Base-by-base conservation (phyloP, 2,113 vertebrate genomes). In the Thunnus thynnus region DNA sequence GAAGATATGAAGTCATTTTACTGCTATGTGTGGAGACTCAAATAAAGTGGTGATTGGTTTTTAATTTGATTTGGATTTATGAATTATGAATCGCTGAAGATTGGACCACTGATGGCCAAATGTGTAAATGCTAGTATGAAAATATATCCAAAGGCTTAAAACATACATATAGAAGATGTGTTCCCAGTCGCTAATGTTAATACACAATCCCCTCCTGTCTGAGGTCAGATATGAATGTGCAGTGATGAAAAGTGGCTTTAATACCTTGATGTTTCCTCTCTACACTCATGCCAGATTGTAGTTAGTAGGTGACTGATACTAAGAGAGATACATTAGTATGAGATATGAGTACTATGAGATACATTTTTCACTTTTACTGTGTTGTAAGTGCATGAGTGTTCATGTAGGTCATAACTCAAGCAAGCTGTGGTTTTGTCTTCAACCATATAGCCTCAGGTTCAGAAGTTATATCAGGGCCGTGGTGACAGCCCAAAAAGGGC, bases 21-120 rank as follows among this genome's bases (percentile, higher is more conserved):
- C 46, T 30, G 6, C 9, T 22, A 1, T 54, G 8, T 66, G 56
- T 64, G 6, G 5, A 73, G 44, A 63, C 66, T 36, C 9, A 63
- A 81, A 81, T 68, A 72, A 78, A 56, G 30, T 62, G 25, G 51
- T 66, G 0, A 16, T n/a, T 57, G 4, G 13, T 6, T 58, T 58
- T 52, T 2, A 5, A 20, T 10, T 10, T 30, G 14, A 20, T 3
- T n/a, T 56, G 5, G 50, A 20, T 36, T 30, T 8, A 2, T 41
- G 36, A 41, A 41, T 41, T 41, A 41, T 41, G 6, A 41, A 41
- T 41, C 32, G 32, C 1, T 36, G 2, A 13, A 13, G 17, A 1
- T 54, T 46, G 17, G 32, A 4, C 17, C 50, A 11, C 1, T n/a
- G 12, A 36, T 32, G 30, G 32, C 6, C 20, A 51, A 64, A 46